A percentile compares a stretch with the other conserved stretches of the same genome.
Conservation (phyloP, 2,888 invertebrate genomes). For the Clusia tigrina region DNA sequence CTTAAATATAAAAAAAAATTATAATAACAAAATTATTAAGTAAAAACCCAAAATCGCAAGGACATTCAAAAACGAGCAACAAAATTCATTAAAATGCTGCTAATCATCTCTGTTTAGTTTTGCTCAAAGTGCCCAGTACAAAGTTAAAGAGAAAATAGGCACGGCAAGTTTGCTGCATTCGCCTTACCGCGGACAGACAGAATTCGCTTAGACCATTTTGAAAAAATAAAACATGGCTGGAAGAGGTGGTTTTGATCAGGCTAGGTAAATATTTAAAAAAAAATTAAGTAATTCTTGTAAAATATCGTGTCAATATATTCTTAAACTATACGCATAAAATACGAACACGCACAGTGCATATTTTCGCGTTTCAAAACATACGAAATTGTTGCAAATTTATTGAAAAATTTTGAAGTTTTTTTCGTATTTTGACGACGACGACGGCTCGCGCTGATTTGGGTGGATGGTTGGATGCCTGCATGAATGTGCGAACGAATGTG, state of each 20-base stretch:
- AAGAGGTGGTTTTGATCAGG: conserved; percentile 86
- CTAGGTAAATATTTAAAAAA: conserved; percentile 71
- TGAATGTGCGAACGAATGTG: too few relatives aligned
- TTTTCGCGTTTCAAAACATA: not conserved
- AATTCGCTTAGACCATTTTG: conserved; percentile 60
- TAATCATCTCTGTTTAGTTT: too few relatives aligned
- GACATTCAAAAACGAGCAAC: too few relatives aligned
- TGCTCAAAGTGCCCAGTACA: too few relatives aligned
- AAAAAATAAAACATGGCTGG: conserved; percentile 82
- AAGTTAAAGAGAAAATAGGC: not conserved
- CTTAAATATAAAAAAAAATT: too few relatives aligned
- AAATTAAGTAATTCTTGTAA: conserved; percentile 37
- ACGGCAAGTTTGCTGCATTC: not conserved
- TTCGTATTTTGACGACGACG: too few relatives aligned
- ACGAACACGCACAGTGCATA: not conserved
- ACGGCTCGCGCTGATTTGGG: too few relatives aligned
- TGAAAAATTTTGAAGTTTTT: not conserved
- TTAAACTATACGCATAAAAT: not conserved
- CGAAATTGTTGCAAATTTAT: not conserved
- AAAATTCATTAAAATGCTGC: too few relatives aligned
- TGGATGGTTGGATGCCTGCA: not conserved
- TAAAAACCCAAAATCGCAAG: too few relatives aligned
- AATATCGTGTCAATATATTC: not conserved
- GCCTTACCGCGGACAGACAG: conserved; percentile 45
- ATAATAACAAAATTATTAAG: too few relatives aligned